These are phyloP conservation scores for Colletes latitarsis DNA, from an alignment of 1,140 invertebrate species.

Conservation along the genomic window DNA sequence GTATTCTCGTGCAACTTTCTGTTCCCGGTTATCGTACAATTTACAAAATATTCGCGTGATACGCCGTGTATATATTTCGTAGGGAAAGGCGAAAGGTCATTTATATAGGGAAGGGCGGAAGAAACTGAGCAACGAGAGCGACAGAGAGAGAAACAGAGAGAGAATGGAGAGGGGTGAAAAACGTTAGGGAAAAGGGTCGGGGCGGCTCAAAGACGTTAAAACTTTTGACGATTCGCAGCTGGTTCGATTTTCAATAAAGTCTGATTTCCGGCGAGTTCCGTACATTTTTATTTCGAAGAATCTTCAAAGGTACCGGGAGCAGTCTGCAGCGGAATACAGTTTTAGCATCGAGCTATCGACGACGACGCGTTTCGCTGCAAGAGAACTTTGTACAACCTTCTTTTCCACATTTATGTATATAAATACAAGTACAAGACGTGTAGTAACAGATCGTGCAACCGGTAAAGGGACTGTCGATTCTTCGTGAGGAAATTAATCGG, in stretches of 20 bases:
- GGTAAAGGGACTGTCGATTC: neutral
- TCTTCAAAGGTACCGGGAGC: slow-evolving; percentile 34
- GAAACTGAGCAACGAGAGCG: neutral
- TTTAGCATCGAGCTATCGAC: slow-evolving; percentile 44
- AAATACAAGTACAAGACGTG: slow-evolving; percentile 14
- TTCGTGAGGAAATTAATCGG: neutral
- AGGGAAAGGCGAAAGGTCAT: slow-evolving; percentile 55
- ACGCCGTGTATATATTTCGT: neutral
- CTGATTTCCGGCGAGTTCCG: slow-evolving; percentile 29
- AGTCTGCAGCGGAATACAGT: slow-evolving; percentile 45
- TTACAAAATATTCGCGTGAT: slow-evolving; percentile 63
- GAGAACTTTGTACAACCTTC: slow-evolving; percentile 51
- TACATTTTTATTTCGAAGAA: slow-evolving; percentile 48
- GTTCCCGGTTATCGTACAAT: slow-evolving; percentile 52
- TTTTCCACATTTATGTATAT: slow-evolving; percentile 51
- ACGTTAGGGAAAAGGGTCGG: neutral
- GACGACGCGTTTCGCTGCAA: slow-evolving; percentile 23
- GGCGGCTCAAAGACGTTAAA: slow-evolving; percentile 47
- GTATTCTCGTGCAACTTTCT: slow-evolving; percentile 53
- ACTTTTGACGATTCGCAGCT: slow-evolving; percentile 48
- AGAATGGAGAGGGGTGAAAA: neutral
- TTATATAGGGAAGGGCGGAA: neutral
- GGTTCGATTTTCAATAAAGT: slow-evolving; percentile 64
- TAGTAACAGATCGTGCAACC: neutral
- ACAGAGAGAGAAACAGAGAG: neutral